Conservation (phyloP, 1,140 invertebrate species). For the Pissodes strobi region DNA sequence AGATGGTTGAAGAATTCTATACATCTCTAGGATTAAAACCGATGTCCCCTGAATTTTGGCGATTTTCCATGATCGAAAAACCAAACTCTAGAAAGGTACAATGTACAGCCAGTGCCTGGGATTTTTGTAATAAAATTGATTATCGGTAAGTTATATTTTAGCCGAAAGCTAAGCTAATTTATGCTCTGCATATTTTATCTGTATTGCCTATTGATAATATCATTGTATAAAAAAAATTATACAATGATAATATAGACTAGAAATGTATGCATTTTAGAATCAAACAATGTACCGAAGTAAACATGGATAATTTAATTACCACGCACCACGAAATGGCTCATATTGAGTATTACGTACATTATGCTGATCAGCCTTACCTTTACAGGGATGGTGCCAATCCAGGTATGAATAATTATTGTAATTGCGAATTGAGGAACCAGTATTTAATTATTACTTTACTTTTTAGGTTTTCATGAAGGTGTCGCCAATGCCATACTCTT, state of each 20-base stretch:
- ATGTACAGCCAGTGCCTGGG: slow-evolving; percentile 87
- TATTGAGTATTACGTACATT: slow-evolving; percentile 83
- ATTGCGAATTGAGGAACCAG: no score
- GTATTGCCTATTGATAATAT: no score
- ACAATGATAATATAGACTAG: no score
- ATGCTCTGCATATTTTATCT: no score
- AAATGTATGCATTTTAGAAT: slow-evolving; percentile 71
- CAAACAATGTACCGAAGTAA: slow-evolving; percentile 86
- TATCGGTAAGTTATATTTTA: slow-evolving; percentile 73
- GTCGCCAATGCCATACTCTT: slow-evolving; percentile 84
- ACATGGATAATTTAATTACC: slow-evolving; percentile 77
- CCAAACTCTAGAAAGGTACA: slow-evolving; percentile 73
- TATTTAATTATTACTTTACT: neutral
- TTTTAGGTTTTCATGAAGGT: slow-evolving; percentile 82
- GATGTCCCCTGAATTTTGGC: slow-evolving; percentile 80
- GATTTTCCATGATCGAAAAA: slow-evolving; percentile 73
- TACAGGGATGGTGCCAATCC: slow-evolving; percentile 81
- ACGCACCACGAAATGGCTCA: slow-evolving; percentile 88
- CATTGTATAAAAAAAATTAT: no score
- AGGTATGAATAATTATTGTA: slow-evolving; percentile 60
- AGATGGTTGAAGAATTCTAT: slow-evolving; percentile 81
- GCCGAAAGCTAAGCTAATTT: neutral
- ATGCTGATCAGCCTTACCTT: slow-evolving; percentile 72
- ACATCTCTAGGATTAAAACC: slow-evolving; percentile 77
- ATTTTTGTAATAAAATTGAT: slow-evolving; percentile 83